phyloP scores from a whole-genome alignment of 2,797 vertebrate species.

The Eremophila alpestris region DNA sequence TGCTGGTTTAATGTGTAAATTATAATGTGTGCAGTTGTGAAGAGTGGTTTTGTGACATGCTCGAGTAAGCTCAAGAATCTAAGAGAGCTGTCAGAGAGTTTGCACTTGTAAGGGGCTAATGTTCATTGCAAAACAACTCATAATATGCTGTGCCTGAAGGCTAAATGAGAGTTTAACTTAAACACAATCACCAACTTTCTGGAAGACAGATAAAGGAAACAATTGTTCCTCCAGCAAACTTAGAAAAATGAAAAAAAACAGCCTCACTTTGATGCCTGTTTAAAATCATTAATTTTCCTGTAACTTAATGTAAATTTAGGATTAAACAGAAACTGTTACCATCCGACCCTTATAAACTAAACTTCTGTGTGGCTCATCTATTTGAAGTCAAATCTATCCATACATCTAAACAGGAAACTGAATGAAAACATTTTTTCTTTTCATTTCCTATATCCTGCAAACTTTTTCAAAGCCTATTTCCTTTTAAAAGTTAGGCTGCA shows the following conservation, averaged over 20 bases:
- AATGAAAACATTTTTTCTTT: conserved; percentile 57
- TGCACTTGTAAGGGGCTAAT: conserved; percentile 36
- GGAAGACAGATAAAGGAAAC: conserved; percentile 64
- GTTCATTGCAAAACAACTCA: conserved; percentile 58
- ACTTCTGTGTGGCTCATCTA: conserved; percentile 53
- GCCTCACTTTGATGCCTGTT: conserved; percentile 57
- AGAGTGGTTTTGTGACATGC: conserved; percentile 62
- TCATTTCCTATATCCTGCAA: conserved; percentile 42
- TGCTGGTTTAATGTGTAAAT: conserved; percentile 75
- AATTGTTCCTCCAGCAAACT: conserved; percentile 36
- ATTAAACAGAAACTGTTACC: conserved; percentile 65
- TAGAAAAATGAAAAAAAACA: conserved; percentile 20
- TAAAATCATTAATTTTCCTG: conserved; percentile 69
- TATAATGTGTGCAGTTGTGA: conserved; percentile 69
- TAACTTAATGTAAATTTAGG: conserved; percentile 66
- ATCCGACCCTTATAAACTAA: conserved; percentile 57
- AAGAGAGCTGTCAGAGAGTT: conserved; percentile 66
- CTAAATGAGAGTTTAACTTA: conserved; percentile 58
- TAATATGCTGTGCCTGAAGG: conserved; percentile 65
- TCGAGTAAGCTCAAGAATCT: conserved; percentile 58
- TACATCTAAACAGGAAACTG: conserved; percentile 64
- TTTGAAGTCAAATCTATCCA: conserved; percentile 49
- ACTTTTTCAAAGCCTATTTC: conserved; percentile 27
- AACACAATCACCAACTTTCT: conserved; percentile 55
- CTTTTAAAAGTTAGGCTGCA: not conserved